Conservation (phyloP, 2,888 invertebrate genomes). For the Deilephila porcellus region DNA sequence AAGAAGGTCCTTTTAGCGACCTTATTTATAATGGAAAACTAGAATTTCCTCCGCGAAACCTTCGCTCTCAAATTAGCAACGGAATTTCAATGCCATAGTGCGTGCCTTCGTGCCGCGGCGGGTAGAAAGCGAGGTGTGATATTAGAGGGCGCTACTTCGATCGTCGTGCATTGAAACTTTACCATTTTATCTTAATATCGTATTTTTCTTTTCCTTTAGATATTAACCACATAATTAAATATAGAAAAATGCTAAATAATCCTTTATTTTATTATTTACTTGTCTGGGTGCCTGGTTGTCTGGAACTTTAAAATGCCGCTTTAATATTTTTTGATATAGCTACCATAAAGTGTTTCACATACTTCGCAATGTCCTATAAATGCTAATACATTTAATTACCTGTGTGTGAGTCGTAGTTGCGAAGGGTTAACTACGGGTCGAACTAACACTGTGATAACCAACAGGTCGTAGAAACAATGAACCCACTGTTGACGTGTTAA, state of each 20-base stretch:
- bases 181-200: too few species aligned
- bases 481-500: background rate
- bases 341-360: background rate
- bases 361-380: background rate
- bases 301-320: too few species aligned
- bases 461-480: background rate
- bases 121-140: too few species aligned
- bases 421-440: background rate
- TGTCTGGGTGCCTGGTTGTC: too few species aligned
- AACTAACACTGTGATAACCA: constrained; percentile 1
- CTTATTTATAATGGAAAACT: constrained; percentile 12
- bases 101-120: background rate
- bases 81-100: background rate
- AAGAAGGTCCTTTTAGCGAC: constrained; percentile 8
- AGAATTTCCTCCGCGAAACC: constrained; percentile 7
- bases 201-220: too few species aligned
- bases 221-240: too few species aligned
- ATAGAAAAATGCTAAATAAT: too few species aligned
- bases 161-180: too few species aligned
- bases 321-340: background rate
- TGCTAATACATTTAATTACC: background rate
- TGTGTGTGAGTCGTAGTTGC: background rate
- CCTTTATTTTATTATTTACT: too few species aligned
- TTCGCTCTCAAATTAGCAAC: constrained; percentile 16
- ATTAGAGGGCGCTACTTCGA: too few species aligned